Conservation (phyloP, 2,797 vertebrate genomes). For the Leptoclinus maculatus region DNA sequence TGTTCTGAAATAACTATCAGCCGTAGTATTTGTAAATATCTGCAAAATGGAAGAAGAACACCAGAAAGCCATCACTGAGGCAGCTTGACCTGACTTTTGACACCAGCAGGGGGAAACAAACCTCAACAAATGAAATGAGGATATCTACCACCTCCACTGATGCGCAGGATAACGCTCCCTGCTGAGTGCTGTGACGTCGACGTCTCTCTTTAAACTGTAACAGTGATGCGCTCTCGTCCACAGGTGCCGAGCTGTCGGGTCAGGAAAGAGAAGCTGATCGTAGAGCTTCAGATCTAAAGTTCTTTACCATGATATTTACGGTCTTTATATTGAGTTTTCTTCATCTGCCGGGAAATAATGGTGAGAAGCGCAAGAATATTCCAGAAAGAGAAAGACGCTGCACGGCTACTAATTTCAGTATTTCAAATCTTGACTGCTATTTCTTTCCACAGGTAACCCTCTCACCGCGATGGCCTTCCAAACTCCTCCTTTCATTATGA, state of each 20-base stretch:
- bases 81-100: not conserved
- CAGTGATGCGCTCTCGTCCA: not conserved
- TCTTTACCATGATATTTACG: not conserved
- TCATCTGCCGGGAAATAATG: conserved; percentile 7
- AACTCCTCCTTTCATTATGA: conserved; percentile 41
- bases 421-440: not conserved
- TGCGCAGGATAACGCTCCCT: not conserved
- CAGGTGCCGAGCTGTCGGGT: not conserved
- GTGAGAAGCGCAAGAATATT: conserved; percentile 25
- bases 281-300: not conserved
- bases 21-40: not conserved
- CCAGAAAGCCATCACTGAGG: not conserved
- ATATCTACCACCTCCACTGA: not conserved
- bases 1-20: not conserved
- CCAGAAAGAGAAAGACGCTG: accelerated
- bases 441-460: conserved; percentile 15
- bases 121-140: not conserved
- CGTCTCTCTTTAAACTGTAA: not conserved
- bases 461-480: not conserved
- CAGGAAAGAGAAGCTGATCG: not conserved
- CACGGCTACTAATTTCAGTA: not conserved
- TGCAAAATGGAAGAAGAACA: not conserved
- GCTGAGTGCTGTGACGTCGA: not conserved
- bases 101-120: conserved; percentile 12
- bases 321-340: conserved; percentile 14